These are phyloP conservation scores for Prorops nasuta DNA, from an alignment of 1,140 invertebrate genomes.

Conservation along the genomic window DNA sequence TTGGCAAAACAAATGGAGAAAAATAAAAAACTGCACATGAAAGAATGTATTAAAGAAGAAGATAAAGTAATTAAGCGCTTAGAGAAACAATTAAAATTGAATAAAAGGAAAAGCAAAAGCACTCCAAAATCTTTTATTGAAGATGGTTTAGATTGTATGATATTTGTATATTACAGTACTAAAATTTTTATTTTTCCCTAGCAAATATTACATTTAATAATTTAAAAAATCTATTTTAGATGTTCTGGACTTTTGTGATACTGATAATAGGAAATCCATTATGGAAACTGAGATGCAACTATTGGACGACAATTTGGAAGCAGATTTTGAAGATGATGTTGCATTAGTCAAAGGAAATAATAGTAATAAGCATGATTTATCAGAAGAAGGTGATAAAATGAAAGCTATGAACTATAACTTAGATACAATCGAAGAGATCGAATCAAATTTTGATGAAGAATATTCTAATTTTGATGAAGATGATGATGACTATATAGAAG, in stretches of 20 bases:
- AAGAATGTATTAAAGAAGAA: slow-evolving; percentile 74
- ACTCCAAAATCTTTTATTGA: slow-evolving; percentile 75
- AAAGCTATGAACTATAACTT: not conserved
- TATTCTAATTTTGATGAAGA: slow-evolving; percentile 18
- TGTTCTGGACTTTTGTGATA: slow-evolving; percentile 78
- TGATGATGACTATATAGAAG: slow-evolving; percentile 9
- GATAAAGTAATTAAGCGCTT: slow-evolving; percentile 77
- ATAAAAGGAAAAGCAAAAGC: slow-evolving; percentile 73
- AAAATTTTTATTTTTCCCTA: slow-evolving; percentile 19
- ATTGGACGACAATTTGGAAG: slow-evolving; percentile 59
- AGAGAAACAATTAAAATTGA: slow-evolving; percentile 81
- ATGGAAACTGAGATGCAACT: slow-evolving; percentile 65
- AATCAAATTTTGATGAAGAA: slow-evolving; percentile 12
- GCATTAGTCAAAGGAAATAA: slow-evolving; percentile 34
- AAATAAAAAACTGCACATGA: slow-evolving; percentile 56
- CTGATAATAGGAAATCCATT: slow-evolving; percentile 65
- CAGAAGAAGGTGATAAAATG: slow-evolving; percentile 38
- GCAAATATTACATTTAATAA: slow-evolving; percentile 57
- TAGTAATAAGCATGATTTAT: not conserved
- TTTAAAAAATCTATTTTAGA: slow-evolving; percentile 59
- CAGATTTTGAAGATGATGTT: slow-evolving; percentile 68
- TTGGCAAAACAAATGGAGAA: slow-evolving; percentile 29
- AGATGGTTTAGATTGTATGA: slow-evolving; percentile 88
- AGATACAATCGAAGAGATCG: not conserved
- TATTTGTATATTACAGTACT: slow-evolving; percentile 44